These are phyloP conservation scores for Coranthus polyacanthus DNA, from an alignment of 2,797 vertebrate genomes.

Conservation along the genomic window DNA sequence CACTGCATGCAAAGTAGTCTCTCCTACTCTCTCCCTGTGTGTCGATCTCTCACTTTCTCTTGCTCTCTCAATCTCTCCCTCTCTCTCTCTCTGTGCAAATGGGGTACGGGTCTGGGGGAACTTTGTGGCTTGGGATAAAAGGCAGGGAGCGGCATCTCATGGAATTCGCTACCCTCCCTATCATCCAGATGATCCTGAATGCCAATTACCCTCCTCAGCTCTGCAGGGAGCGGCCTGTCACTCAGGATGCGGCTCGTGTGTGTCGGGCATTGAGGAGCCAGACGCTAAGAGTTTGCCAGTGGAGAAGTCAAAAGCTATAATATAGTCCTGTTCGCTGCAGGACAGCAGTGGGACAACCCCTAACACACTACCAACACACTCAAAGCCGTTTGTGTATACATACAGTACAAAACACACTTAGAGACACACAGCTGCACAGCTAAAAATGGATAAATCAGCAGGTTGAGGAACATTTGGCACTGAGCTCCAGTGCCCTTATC, in stretches of 20 bases:
- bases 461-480: constrained; percentile 2
- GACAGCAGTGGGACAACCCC: constrained; percentile 36
- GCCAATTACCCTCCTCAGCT: constrained; percentile 83
- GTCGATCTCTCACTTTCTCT: constrained; percentile 4
- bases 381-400: constrained; percentile 5
- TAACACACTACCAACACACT: constrained; percentile 15
- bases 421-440: background rate
- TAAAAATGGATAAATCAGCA: constrained; percentile 10
- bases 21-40: constrained; percentile 12
- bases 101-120: constrained; percentile 68
- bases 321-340: constrained; percentile 28
- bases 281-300: constrained; percentile 56
- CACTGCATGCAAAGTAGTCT: constrained; percentile 82
- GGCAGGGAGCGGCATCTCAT: constrained; percentile 59
- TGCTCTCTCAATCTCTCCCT: constrained; percentile 26
- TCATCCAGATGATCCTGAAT: constrained; percentile 86
- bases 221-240: constrained; percentile 83
- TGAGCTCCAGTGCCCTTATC: constrained; percentile 9
- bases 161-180: constrained; percentile 78
- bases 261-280: constrained; percentile 57
- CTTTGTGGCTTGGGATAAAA: constrained; percentile 75
- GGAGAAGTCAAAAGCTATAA: constrained; percentile 60
- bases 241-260: constrained; percentile 75
- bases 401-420: constrained; percentile 11
- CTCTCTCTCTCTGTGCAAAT: constrained; percentile 63